Conservation (phyloP, 1,140 invertebrate species). For the Phortica variegata region DNA sequence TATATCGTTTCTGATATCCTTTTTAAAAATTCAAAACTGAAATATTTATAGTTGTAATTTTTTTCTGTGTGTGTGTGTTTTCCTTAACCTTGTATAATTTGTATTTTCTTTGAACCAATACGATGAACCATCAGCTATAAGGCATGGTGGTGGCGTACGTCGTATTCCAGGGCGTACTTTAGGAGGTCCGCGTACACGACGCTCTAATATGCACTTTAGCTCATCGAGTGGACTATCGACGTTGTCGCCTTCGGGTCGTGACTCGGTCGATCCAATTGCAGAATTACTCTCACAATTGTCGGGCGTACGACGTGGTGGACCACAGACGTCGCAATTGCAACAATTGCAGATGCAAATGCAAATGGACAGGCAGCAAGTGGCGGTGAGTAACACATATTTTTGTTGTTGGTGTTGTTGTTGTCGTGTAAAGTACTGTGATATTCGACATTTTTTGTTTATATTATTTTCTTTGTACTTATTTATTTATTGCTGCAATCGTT, state of each 20-base stretch:
- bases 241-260: conserved; percentile 80
- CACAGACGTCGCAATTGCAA: conserved; percentile 77
- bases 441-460: conserved; percentile 11
- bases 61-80: conserved; percentile 1
- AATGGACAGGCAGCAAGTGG: conserved; percentile 80
- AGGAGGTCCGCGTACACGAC: conserved; percentile 71
- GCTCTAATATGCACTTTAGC: conserved; percentile 90
- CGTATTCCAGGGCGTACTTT: conserved; percentile 81
- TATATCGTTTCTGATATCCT: conserved; percentile 81
- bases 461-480: background rate
- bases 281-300: conserved; percentile 91
- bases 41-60: conserved; percentile 4
- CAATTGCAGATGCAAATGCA: conserved; percentile 89
- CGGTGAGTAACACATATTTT: conserved; percentile 60
- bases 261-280: conserved; percentile 90
- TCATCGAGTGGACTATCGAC: conserved; percentile 77
- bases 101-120: conserved; percentile 64
- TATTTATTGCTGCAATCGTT: background rate
- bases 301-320: conserved; percentile 75
- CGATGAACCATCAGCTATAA: conserved; percentile 82
- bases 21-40: conserved; percentile 48
- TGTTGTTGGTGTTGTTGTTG: background rate
- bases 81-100: conserved; percentile 2
- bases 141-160: conserved; percentile 76
- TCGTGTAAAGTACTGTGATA: background rate